Evolutionary conservation across 2,888 invertebrate genomes (phyloP).

Genomic region (Metopia argyrocephala): DNA sequence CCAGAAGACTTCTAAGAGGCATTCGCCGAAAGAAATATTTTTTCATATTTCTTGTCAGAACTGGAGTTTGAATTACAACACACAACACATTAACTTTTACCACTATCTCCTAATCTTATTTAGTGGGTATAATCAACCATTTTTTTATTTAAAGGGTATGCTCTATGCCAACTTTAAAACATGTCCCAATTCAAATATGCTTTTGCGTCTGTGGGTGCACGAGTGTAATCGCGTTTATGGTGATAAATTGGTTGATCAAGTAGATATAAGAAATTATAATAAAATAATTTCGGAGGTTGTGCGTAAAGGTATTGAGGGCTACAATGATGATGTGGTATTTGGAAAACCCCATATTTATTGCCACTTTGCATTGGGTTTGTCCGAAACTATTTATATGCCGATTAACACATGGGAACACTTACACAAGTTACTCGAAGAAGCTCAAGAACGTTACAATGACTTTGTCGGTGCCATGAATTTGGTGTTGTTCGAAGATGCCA

Average conservation of each 20-base stretch:
- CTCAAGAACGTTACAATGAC: conserved; percentile 92
- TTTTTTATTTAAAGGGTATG: conserved; percentile 83
- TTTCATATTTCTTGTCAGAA: too few species aligned
- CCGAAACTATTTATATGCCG: conserved; percentile 93
- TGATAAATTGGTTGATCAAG: conserved; percentile 92
- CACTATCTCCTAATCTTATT: too few species aligned
- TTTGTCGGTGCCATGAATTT: conserved; percentile 94
- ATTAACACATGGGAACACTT: conserved; percentile 86
- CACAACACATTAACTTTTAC: too few species aligned
- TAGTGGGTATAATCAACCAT: neutral
- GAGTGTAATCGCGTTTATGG: conserved; percentile 94
- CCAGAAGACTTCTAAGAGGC: too few species aligned
- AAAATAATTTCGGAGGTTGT: conserved; percentile 87
- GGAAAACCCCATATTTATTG: conserved; percentile 91
- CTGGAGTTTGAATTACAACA: too few species aligned
- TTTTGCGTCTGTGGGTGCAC: conserved; percentile 92
- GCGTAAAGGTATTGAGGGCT: conserved; percentile 87
- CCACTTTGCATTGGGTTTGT: conserved; percentile 94
- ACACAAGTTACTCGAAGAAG: conserved; percentile 87
- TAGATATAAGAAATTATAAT: conserved; percentile 85
- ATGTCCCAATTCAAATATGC: conserved; percentile 84
- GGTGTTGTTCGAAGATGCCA: conserved; percentile 96
- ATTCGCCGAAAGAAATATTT: too few species aligned
- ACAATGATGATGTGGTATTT: conserved; percentile 86
- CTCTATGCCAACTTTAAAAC: conserved; percentile 89